Evolutionary conservation across 2,797 vertebrate species (phyloP), one percentile per base, ranked within the genome.

Genomic region (Enteromius radiatus): DNA sequence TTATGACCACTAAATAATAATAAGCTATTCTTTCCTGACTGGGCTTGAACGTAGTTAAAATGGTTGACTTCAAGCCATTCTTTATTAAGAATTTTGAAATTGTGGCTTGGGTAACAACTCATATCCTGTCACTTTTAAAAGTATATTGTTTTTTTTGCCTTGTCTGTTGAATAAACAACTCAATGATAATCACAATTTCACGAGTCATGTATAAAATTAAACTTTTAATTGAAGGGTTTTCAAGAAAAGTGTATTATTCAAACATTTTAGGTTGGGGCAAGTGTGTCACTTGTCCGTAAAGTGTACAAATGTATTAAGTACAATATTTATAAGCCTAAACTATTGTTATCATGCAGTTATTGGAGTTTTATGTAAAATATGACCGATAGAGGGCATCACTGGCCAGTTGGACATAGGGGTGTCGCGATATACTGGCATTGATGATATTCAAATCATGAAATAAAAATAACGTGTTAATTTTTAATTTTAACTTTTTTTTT

Each of bases 351-450:
- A 3, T 6, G 10, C 1, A 15, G 1, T 74, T 9, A n/a, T 31
- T 49, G 6, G 31, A 14, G 26, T 26, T 21, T 65, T 11, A 38
- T 59, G n/a, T 19, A 45, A 12, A 31, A 0, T 45, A 31, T 76
- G 41, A 75, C 71, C 77, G 4, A 33, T 19, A 84, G 83, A 36
- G 78, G 70, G 77, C 61, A 33, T 31, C 31, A 41, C 11, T 49
- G 33, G 26, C 10, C 17, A 49, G 38, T 36, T 65, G 38, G 38
- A 38, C 1, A 38, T 8, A 38, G 38, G 38, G 38, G 38, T 38
- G 38, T 38, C 9, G 38, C 2, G 9, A n/a, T n/a, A n/a, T n/a
- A n/a, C n/a, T n/a, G n/a, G 2, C 10, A 41, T 41, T 41, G 8
- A 41, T 10, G 38, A 41, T 41, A 41, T 41, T 41, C 9, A 41